Evolutionary conservation across 2,113 vertebrate species (phyloP), one percentile per base, ranked within the genome.

Genomic region (Heterocephalus glaber): DNA sequence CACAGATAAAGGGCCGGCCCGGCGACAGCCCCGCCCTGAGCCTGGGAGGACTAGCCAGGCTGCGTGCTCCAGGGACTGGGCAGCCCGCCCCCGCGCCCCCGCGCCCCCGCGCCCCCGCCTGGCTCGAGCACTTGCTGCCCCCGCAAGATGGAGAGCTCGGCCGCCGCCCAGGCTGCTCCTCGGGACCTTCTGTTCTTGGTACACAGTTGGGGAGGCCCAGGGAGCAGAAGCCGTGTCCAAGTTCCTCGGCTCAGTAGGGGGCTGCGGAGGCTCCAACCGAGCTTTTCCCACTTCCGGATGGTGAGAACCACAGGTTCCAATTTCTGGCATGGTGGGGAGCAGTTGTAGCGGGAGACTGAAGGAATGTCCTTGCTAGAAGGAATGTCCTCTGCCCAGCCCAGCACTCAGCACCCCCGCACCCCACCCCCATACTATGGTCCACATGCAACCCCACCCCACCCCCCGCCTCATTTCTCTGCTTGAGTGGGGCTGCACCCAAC

Each of bases 141-240:
- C 14, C 49, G 28, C 54, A 11, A 7, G 81, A 41, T 12, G 52
- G 26, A 16, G 60, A 22, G 30, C 35, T 26, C 68, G 22, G 54
- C 33, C 38, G 4, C 1, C 0, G n/a, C 47, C 3, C 13, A 6
- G 1, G 0, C 60, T 1, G 38, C 35, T 58, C 10, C 72, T 2
- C 4, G 16, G 72, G 95, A 58, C 56, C 33, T 70, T 77, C 92
- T 44, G 74, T 0, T 11, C 28, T 0, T 4, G 2, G 30, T 44
- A 9, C 84, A 10, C 84, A 20, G 33, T 14, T 13, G 33, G 11
- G 17, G 54, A 65, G 28, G 26, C n/a, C 17, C 35, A 0, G 35
- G 16, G 20, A 58, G 52, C 76, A 49, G 41, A 61, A 30, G 28
- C 0, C 2, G 3, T 7, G 49, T 26, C 30, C 41, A 0, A 30